Conservation (phyloP, 1,140 invertebrate species). For the Zaprionus ghesquierei region DNA sequence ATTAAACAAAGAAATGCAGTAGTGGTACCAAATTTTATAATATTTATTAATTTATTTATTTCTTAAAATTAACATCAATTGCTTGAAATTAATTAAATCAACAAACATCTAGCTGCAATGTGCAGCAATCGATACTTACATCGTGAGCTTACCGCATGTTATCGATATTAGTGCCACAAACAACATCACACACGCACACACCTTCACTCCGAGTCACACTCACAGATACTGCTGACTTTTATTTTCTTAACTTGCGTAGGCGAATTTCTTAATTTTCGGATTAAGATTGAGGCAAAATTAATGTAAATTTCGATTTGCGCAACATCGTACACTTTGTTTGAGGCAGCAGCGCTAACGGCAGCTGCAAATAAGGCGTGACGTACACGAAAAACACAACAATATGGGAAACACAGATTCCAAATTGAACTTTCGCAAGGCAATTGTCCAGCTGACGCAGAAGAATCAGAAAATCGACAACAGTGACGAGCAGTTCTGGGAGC, state of each 20-base stretch:
- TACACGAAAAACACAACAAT: conserved; percentile 43
- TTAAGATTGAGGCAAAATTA: conserved; percentile 30
- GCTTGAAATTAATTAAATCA: background rate
- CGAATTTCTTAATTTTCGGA: conserved; percentile 59
- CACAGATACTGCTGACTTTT: conserved; percentile 22
- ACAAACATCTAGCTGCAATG: background rate
- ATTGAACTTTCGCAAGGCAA: conserved; percentile 98
- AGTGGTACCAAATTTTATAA: background rate
- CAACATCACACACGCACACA: conserved; percentile 11
- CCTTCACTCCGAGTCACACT: background rate
- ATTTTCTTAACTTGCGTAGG: conserved; percentile 56
- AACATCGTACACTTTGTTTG: conserved; percentile 26
- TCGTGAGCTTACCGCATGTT: background rate
- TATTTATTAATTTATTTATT: background rate
- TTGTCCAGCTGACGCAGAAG: conserved; percentile 97
- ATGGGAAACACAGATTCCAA: conserved; percentile 99
- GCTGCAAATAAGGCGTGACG: conserved; percentile 37
- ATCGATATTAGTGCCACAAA: conserved; percentile 19
- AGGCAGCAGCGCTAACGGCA: conserved; percentile 42
- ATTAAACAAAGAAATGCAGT: background rate
- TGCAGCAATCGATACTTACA: background rate
- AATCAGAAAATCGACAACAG: conserved; percentile 89
- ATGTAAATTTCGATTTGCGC: conserved; percentile 25
- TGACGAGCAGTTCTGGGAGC: conserved; percentile 98
- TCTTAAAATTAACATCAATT: background rate